Conservation (phyloP, 2,888 invertebrate genomes). For the Athalia rosae region DNA sequence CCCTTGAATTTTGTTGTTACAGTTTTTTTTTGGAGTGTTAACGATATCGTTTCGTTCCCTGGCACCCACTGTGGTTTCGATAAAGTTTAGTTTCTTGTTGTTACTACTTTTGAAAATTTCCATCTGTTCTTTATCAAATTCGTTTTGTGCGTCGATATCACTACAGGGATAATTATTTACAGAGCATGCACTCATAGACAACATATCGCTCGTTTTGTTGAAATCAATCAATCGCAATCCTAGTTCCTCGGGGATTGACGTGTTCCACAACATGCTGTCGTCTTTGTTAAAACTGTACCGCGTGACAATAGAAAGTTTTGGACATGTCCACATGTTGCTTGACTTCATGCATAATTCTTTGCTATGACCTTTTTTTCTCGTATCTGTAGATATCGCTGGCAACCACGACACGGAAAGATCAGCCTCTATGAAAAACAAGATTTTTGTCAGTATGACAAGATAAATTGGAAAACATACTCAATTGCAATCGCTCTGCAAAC, state of each 20-base stretch:
- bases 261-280: conserved; percentile 51
- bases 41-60: not conserved
- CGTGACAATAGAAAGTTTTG: conserved; percentile 67
- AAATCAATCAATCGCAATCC: conserved; percentile 49
- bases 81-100: not conserved
- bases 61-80: not conserved
- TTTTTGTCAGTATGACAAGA: not conserved
- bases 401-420: conserved; percentile 36
- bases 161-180: not conserved
- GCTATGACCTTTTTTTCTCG: conserved; percentile 55
- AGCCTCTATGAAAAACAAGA: conserved; percentile 11
- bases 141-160: conserved; percentile 21
- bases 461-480: not conserved
- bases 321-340: conserved; percentile 64
- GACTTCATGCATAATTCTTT: conserved; percentile 57
- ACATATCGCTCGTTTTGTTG: not conserved
- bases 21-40: conserved; percentile 49
- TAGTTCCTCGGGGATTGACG: conserved; percentile 51
- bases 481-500: conserved; percentile 10
- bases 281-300: conserved; percentile 57
- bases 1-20: conserved; percentile 46
- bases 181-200: not conserved
- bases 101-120: not conserved
- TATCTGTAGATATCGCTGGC: conserved; percentile 22
- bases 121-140: not conserved